Base-by-base conservation (phyloP, 1,140 invertebrate genomes). In the Araneus ventricosus region DNA sequence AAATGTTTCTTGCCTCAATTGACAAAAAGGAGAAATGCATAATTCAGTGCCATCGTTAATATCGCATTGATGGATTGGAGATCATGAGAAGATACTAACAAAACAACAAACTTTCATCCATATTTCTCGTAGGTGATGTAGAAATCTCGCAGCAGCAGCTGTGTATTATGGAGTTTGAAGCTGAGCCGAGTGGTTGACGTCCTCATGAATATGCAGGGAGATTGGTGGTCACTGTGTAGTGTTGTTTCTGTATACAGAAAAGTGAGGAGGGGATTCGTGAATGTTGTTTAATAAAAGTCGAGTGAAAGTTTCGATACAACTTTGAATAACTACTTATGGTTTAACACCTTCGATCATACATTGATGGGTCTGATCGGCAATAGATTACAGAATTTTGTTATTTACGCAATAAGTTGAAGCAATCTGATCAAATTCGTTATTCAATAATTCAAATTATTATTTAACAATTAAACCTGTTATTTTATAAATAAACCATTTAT, bases 1-100 rank as follows among this genome's bases (percentile, higher is more conserved):
- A 85, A 57, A 34, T 85, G 84, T 52, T 85, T 10, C 84, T 59
- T 85, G 84, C 84, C 52, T 85, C n/a, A 85, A 85, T 85, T 85
- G 84, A 85, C 84, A 85, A 20, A 57, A 85, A 52, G 41, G 84
- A 34, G 84, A 85, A 85, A 59, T 14, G 30, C 24, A 85, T n/a
- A 14, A 52, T 45, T 59, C 84, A 82, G 37, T 37, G 70, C 52
- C 27, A 57, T 52, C 41, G 24, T 85, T 85, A 85, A 85, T 52
- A 85, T 59, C 45, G 84, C 45, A 85, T 85, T 85, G 45, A 85
- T 57, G 45, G 41, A 57, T 30, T 45, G 41, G 17, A 17, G 5
- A n/a, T 20, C 24, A 20, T 24, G 27, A 24, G 37, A 22, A n/a
- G 45, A 17, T 30, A 57, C 84, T 85, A 85, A 85, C 59, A 59